Evolutionary conservation across 2,797 vertebrate genomes (phyloP).

Genomic region (Zenarchopterus dispar): DNA sequence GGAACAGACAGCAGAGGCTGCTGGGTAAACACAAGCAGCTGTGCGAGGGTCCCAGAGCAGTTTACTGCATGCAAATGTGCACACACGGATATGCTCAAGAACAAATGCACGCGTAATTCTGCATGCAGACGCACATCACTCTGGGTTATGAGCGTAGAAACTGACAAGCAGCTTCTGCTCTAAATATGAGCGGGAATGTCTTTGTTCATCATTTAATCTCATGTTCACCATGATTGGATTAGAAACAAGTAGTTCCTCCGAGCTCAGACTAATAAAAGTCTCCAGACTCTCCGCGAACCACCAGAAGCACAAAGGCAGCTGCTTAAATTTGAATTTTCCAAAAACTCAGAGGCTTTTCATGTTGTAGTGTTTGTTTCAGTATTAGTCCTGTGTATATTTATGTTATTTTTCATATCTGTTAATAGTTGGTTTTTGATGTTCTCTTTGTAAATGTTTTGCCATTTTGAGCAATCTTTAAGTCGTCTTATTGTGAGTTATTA

Average conservation of each 20-base stretch:
- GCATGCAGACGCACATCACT: background rate
- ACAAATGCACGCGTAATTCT: background rate
- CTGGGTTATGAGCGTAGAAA: background rate
- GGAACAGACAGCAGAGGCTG: constrained; percentile 34
- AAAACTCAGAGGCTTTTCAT: too few relatives aligned
- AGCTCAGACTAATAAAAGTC: background rate
- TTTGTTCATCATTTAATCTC: background rate
- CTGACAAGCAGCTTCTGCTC: background rate
- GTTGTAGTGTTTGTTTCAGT: too few relatives aligned
- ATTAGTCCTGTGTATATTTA: too few relatives aligned
- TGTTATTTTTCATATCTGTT: too few relatives aligned
- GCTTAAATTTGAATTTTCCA: too few relatives aligned
- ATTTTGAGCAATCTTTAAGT: too few relatives aligned
- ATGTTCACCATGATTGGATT: background rate
- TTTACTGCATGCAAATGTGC: constrained; percentile 39
- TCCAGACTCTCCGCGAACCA: too few relatives aligned
- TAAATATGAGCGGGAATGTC: background rate
- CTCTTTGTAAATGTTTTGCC: too few relatives aligned
- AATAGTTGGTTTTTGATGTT: too few relatives aligned
- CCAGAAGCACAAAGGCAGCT: too few relatives aligned
- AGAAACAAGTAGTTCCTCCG: background rate
- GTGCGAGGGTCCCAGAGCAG: constrained; percentile 40
- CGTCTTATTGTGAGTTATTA: too few relatives aligned
- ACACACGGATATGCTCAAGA: constrained; percentile 18
- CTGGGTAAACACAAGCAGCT: constrained; percentile 77